Base-by-base conservation (phyloP, 1,140 invertebrate genomes). In the Orchestia grillus region DNA sequence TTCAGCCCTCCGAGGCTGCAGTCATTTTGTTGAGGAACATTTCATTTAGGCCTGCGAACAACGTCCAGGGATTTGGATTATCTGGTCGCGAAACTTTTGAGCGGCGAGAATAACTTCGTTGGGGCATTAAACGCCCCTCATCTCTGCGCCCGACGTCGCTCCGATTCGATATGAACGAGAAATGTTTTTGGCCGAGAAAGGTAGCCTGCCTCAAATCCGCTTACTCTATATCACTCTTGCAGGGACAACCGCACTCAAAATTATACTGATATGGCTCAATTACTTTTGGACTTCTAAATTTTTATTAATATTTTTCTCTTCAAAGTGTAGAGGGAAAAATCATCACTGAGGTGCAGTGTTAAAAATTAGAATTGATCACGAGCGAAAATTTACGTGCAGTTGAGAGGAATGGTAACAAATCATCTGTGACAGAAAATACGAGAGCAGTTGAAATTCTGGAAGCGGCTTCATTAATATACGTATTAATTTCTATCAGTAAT, bases 21-120 rank as follows among this genome's bases (percentile, higher is more conserved):
- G 92, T 94, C 92, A 94, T 94, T 94, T 94, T 47, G 92, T 94
- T 45, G 92, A 94, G 8, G 44, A 94, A 94, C 92, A 45, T 94
- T 94, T 94, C 92, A 94, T 94, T 94, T 94, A 44, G 44, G 44
- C 43, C 44, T 47, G 92, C 19, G 44, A 47, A 94, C 92, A 45
- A 44, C 44, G 92, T 94, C 92, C 41, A 94, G 92, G 92, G 92
- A 94, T 94, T 94, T 40, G 43, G 43, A 94, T 94, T 94, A 94
- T 94, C 92, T 45, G 92, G 92, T 40, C 43, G 36, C 44, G 8
- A 44, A 47, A 94, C 92, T 94, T 94, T 94, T 94, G 44, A 94
- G 41, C 44, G 88, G 88, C 88, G 41, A 90, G 88, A 90, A 90
- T 90, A 90, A 90, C 88, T 90, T 90, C 88, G 88, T 90, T 90